phyloP scores from a whole-genome alignment of 1,140 invertebrate species.

The Himalopsyche phryganea region DNA sequence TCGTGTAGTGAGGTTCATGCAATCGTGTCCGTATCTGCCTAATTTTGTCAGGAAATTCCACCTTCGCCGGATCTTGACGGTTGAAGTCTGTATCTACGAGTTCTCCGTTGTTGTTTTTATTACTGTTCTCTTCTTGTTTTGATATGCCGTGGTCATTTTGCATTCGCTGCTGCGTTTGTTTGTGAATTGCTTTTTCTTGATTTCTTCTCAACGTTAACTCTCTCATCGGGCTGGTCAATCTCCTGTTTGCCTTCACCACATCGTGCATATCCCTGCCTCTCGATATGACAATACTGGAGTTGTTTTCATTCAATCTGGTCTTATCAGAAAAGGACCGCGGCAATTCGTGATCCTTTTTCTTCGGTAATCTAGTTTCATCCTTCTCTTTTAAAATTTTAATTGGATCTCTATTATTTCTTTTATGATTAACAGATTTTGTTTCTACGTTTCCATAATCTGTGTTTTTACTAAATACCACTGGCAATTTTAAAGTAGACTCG shows the following conservation, averaged over 20 bases:
- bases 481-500: no score
- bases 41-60: conserved; percentile 39
- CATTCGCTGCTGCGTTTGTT: conserved; percentile 34
- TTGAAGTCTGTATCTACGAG: conserved; percentile 35
- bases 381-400: no score
- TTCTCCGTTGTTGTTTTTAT: conserved; percentile 39
- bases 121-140: conserved; percentile 28
- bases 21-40: conserved; percentile 39
- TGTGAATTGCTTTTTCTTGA: conserved; percentile 42
- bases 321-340: no score
- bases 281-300: not conserved
- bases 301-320: not conserved
- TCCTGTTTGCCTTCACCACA: not conserved
- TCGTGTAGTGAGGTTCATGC: conserved; percentile 46
- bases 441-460: not conserved
- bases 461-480: not conserved
- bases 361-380: no score
- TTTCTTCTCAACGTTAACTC: conserved; percentile 36
- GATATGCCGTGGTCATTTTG: conserved; percentile 40
- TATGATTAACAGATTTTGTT: not conserved
- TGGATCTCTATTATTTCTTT: not conserved
- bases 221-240: conserved; percentile 19
- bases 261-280: not conserved
- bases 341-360: no score
- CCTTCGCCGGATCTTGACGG: conserved; percentile 36